Conservation (phyloP, 2,888 invertebrate species). For the Ceriagrion tenellum region DNA sequence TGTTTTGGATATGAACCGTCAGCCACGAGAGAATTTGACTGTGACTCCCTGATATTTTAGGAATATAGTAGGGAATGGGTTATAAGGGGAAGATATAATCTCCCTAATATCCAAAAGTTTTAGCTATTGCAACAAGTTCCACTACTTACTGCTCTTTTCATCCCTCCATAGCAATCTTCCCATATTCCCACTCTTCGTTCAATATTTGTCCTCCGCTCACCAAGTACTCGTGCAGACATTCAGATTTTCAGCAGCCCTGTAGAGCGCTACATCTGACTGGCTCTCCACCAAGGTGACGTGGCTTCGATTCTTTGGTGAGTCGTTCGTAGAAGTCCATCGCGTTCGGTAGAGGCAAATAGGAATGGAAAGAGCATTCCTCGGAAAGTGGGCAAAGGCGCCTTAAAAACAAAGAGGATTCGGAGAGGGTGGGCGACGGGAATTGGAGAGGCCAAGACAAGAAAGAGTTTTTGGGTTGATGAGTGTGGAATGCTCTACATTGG, state of each 20-base stretch:
- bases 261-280: conserved; percentile 53
- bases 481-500: conserved; percentile 48
- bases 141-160: not conserved
- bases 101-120: no score
- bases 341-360: not conserved
- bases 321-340: conserved; percentile 6
- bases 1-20: not conserved
- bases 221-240: not conserved
- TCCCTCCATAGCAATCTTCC: not conserved
- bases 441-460: not conserved
- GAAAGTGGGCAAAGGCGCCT: not conserved
- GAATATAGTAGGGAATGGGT: no score
- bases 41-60: no score
- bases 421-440: not conserved
- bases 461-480: conserved; percentile 14
- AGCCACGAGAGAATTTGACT: no score
- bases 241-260: not conserved
- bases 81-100: no score
- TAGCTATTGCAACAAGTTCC: not conserved
- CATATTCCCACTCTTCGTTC: not conserved
- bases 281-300: conserved; percentile 55
- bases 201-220: not conserved
- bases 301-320: conserved; percentile 59
- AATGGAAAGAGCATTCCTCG: not conserved
- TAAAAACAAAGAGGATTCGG: not conserved